Base-by-base conservation (phyloP, 2,888 invertebrate species). In the Brenthis daphne region DNA sequence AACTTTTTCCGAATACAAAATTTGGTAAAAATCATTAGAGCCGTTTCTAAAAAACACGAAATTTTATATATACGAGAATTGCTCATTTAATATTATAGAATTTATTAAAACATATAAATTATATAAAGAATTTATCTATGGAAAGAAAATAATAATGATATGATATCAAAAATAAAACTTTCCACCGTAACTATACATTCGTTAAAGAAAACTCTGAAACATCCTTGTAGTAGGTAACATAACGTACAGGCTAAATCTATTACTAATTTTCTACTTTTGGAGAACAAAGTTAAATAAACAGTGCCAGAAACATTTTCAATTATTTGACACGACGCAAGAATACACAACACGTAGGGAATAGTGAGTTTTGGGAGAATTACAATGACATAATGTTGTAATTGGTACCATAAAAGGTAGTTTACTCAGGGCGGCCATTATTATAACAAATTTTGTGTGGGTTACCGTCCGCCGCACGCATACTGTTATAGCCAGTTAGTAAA, bases 371-470 rank as follows among this genome's bases (percentile, higher is more conserved):
- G 79, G 80, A 79, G 77, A 83, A 85, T 85, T 85, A 86, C 81
- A 79, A 77, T 77, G 76, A 80, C 80, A 79, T 85, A 82, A 83
- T 82, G 79, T 77, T 77, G 83, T 87, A 88, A 89, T 87, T 86
- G 85, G 80, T 77, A 80, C 81, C 75, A 84, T 86, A 85, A 86
- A 86, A 80, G 83, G 81, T 80, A 82, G 81, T 85, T 87, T 79
- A 80, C 82, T 82, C 82, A 73, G 75, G 82, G 75, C 76, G 73
- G 77, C 77, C 79, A 80, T 85, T 86, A 85, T 81, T 82, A 83
- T 84, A 84, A 84, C 83, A 79, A 85, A 86, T 85, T 83, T 79
- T 76, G 65, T 79, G 74, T 74, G 76, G 75, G 71, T 77, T 80
- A 80, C 77, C 77, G 76, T 77, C 70, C 68, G 65, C 69, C 77